Conservation (phyloP, 2,113 vertebrate species). For the Scatophagus argus region DNA sequence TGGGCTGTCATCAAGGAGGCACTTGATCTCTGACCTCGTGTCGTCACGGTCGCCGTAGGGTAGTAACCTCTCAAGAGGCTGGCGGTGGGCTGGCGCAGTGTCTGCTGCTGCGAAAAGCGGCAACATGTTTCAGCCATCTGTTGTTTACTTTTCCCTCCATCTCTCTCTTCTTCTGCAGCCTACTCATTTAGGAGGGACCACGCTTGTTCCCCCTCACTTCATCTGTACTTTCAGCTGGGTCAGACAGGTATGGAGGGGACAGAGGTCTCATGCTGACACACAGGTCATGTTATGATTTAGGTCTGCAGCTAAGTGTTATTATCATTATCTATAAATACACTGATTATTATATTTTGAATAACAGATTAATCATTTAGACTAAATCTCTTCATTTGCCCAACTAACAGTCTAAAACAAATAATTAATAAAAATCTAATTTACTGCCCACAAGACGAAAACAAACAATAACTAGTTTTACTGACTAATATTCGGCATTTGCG, state of each 20-base stretch:
- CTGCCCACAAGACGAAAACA: neutral
- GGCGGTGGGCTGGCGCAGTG: conserved; percentile 46
- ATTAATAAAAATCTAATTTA: no score
- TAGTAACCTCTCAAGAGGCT: conserved; percentile 61
- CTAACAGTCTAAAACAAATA: no score
- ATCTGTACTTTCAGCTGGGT: conserved; percentile 27
- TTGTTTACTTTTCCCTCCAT: conserved; percentile 74
- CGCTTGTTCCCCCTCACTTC: conserved; percentile 16
- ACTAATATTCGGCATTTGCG: neutral
- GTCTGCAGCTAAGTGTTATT: neutral
- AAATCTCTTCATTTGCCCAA: no score
- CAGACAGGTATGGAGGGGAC: conserved; percentile 25
- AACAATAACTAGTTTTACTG: neutral
- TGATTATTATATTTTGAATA: neutral
- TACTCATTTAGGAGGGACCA: conserved; percentile 46
- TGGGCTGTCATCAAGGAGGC: conserved; percentile 53
- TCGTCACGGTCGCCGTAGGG: conserved; percentile 59
- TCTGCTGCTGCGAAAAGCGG: conserved; percentile 57
- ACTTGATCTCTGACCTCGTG: conserved; percentile 67
- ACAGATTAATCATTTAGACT: neutral
- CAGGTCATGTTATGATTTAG: neutral
- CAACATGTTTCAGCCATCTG: conserved; percentile 79
- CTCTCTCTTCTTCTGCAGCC: conserved; percentile 49
- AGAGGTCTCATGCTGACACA: neutral
- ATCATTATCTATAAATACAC: neutral